A percentile compares a stretch with the other conserved stretches of the same genome.
phyloP scores from a whole-genome alignment of 2,888 invertebrate genomes.

The Eupsilia transversa region DNA sequence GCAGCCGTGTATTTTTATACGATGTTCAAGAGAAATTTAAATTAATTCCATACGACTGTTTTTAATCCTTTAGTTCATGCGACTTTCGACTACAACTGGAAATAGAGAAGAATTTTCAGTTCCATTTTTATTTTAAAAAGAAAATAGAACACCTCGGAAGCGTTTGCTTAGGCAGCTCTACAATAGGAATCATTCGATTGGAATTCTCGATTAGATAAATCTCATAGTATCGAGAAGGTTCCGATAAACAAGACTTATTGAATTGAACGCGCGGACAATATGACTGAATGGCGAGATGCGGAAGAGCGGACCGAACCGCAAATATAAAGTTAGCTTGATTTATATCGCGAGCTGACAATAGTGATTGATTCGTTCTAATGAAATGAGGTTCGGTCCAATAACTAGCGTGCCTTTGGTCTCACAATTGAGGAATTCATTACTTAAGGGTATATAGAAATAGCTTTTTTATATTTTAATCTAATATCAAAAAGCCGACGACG shows the following conservation, averaged over 20 bases:
- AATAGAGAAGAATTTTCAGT: slow-evolving; percentile 27
- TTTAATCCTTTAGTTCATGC: slow-evolving; percentile 32
- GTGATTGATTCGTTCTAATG: slow-evolving; percentile 55
- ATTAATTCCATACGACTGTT: slow-evolving; percentile 20
- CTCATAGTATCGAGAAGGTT: slow-evolving; percentile 55
- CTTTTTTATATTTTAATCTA: slow-evolving; percentile 9
- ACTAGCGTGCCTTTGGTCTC: slow-evolving; percentile 14
- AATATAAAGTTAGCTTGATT: slow-evolving; percentile 66
- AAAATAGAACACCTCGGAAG: slow-evolving; percentile 38
- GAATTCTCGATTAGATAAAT: slow-evolving; percentile 67
- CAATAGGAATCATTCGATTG: slow-evolving; percentile 60
- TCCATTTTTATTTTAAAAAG: slow-evolving; percentile 43
- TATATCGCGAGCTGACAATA: slow-evolving; percentile 63
- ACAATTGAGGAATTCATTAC: slow-evolving; percentile 47
- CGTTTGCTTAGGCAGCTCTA: slow-evolving; percentile 55
- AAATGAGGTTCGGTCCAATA: slow-evolving; percentile 22
- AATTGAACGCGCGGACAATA: slow-evolving; percentile 62
- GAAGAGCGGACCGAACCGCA: slow-evolving; percentile 54
- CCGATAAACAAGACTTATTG: slow-evolving; percentile 68
- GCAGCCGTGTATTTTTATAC: slow-evolving; percentile 33
- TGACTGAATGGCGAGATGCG: slow-evolving; percentile 49
- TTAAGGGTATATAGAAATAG: slow-evolving; percentile 19
- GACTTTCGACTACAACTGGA: slow-evolving; percentile 21
- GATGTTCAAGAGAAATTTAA: slow-evolving; percentile 33
- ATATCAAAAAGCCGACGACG: slow-evolving; percentile 8